Percentiles rank a stretch among this genome's conserved stretches.
These are phyloP conservation scores for Choreutis nemorana DNA, from an alignment of 2,888 invertebrate genomes.

Conservation along the genomic window DNA sequence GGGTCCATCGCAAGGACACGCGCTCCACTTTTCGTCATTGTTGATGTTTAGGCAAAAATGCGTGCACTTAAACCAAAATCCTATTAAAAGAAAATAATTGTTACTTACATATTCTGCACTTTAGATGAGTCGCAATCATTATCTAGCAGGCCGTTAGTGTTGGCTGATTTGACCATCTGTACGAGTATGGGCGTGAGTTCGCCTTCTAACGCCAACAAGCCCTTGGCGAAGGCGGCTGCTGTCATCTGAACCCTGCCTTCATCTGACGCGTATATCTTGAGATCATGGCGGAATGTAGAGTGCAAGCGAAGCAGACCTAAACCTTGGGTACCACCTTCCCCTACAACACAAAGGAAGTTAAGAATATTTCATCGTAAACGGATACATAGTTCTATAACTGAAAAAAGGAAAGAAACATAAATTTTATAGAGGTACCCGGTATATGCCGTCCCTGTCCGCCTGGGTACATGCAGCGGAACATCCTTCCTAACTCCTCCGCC, in stretches of 20 bases:
- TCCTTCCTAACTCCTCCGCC: slow-evolving; percentile 96
- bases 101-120: slow-evolving; percentile 88
- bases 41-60: neutral
- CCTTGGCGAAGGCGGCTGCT: slow-evolving; percentile 99
- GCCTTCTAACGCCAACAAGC: slow-evolving; percentile 95
- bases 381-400: too few species aligned
- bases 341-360: too few species aligned
- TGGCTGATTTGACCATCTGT: slow-evolving; percentile 99
- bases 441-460: slow-evolving; percentile 93
- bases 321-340: slow-evolving; percentile 94
- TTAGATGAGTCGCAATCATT: slow-evolving; percentile 98
- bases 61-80: neutral
- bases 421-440: slow-evolving; percentile 59
- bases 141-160: slow-evolving; percentile 97
- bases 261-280: slow-evolving; percentile 99
- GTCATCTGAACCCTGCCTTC: slow-evolving; percentile 99
- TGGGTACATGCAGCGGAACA: slow-evolving; percentile 99
- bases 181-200: slow-evolving; percentile 98
- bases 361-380: too few species aligned
- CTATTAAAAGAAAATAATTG: neutral
- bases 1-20: too few species aligned
- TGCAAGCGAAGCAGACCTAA: slow-evolving; percentile 92
- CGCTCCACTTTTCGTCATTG: neutral
- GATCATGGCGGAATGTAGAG: slow-evolving; percentile 97
- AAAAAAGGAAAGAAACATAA: too few species aligned